phyloP scores from a whole-genome alignment of 2,797 vertebrate species.

The Tiaroga cobitis region DNA sequence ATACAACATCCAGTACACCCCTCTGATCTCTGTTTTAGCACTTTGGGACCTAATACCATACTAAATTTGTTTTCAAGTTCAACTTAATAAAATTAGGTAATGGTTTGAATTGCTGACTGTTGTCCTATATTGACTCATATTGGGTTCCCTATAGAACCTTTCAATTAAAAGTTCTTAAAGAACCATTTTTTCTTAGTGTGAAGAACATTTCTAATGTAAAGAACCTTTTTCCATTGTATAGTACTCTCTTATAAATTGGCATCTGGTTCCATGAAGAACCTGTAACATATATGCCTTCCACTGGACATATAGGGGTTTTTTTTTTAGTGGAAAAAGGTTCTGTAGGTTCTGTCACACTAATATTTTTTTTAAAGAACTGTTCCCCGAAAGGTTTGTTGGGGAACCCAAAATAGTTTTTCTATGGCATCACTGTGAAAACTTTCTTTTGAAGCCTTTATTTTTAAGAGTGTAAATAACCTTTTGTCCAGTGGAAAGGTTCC shows the following conservation, averaged over 20 bases:
- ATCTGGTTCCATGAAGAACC: neutral
- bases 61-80: neutral
- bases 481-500: neutral
- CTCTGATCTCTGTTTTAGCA: no score
- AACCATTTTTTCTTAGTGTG: neutral
- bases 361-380: no score
- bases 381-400: no score
- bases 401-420: neutral
- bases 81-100: neutral
- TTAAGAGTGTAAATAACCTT: neutral
- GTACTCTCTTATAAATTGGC: neutral
- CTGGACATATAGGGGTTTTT: neutral
- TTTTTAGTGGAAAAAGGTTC: neutral
- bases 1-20: neutral
- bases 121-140: neutral
- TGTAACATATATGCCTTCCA: neutral
- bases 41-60: neutral
- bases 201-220: neutral
- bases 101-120: neutral
- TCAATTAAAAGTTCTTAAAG: neutral
- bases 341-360: neutral
- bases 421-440: neutral
- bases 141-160: neutral
- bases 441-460: neutral
- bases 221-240: neutral